These are phyloP conservation scores for Odontamblyopus rebecca DNA, from an alignment of 2,797 vertebrate genomes.

Conservation along the genomic window DNA sequence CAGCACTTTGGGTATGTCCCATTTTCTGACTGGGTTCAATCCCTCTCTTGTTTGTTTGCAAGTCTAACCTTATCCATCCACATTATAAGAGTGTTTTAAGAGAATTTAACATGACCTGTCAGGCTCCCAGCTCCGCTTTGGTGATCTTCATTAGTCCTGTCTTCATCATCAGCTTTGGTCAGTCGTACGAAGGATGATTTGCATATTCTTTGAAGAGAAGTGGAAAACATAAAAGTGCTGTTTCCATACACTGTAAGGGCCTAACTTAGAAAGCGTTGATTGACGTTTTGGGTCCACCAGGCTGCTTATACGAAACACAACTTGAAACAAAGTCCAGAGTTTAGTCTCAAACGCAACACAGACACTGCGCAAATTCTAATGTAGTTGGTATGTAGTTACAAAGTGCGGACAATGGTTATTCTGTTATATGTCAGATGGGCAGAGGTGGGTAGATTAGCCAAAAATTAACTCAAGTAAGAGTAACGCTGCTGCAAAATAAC, in stretches of 20 bases:
- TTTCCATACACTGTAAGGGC: slow-evolving; percentile 4
- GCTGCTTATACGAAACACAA: background rate
- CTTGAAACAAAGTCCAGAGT: background rate
- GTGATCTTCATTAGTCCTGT: slow-evolving; percentile 87
- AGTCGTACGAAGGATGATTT: slow-evolving; percentile 73
- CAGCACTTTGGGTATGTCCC: slow-evolving; percentile 87
- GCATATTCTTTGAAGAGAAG: slow-evolving; percentile 78
- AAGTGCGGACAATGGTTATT: background rate
- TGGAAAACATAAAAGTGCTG: background rate
- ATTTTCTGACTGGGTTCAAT: slow-evolving; percentile 73
- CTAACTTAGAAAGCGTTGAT: background rate
- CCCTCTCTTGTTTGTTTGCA: slow-evolving; percentile 69
- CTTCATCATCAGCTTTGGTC: slow-evolving; percentile 83
- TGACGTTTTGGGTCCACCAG: slow-evolving; percentile 8
- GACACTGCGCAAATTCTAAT: background rate
- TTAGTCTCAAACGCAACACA: background rate
- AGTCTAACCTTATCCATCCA: slow-evolving; percentile 85
- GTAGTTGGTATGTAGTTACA: background rate
- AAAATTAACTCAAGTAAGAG: too few relatives aligned
- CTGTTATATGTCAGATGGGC: too few relatives aligned
- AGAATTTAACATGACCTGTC: slow-evolving; percentile 84
- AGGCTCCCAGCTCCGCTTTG: slow-evolving; percentile 79
- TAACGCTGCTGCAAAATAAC: too few relatives aligned
- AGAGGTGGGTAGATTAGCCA: too few relatives aligned
- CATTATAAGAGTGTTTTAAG: slow-evolving; percentile 77